These are phyloP conservation scores for Sciurus niger DNA, from an alignment of 2,113 vertebrate genomes.

Conservation along the genomic window DNA sequence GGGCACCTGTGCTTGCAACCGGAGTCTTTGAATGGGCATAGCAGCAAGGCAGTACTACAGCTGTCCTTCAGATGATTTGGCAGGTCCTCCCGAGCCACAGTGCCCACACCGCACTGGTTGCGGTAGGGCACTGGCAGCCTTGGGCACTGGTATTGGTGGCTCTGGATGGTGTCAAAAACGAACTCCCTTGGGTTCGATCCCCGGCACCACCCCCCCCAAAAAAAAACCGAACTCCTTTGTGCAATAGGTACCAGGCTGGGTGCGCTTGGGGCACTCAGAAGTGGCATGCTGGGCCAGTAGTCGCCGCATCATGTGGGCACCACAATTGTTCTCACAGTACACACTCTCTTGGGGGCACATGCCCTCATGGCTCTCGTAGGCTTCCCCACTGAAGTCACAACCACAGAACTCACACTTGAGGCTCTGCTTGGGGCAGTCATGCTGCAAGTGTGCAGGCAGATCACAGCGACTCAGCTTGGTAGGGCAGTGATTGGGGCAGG, in stretches of 20 bases:
- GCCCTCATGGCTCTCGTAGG: conserved; percentile 95
- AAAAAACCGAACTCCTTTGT: conserved; percentile 96
- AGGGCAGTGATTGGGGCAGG: conserved; percentile 97
- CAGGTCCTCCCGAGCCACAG: conserved; percentile 96
- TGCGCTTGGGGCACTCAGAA: conserved; percentile 98
- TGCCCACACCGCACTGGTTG: conserved; percentile 96
- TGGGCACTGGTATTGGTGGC: conserved; percentile 98
- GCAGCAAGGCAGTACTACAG: conserved; percentile 95
- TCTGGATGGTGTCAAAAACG: conserved; percentile 99
- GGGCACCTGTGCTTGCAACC: conserved; percentile 99
- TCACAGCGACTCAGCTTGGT: conserved; percentile 96
- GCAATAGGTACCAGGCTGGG: conserved; percentile 98
- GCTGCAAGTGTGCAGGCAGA: conserved; percentile 96
- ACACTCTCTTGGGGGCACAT: conserved; percentile 98
- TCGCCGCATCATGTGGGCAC: conserved; percentile 98
- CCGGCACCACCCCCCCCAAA: no score
- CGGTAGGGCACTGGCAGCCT: conserved; percentile 97
- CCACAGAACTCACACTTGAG: conserved; percentile 98
- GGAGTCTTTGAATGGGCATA: conserved; percentile 98
- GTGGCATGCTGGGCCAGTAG: conserved; percentile 95
- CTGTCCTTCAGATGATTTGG: conserved; percentile 96
- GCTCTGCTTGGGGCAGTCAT: conserved; percentile 97
- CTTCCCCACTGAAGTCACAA: conserved; percentile 93
- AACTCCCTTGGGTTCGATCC: conserved; percentile 93
- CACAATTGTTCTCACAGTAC: conserved; percentile 99